Evolutionary conservation across 2,797 vertebrate species (phyloP), one percentile per base, ranked within the genome.

Genomic region (Neosilurus mollespiculum): DNA sequence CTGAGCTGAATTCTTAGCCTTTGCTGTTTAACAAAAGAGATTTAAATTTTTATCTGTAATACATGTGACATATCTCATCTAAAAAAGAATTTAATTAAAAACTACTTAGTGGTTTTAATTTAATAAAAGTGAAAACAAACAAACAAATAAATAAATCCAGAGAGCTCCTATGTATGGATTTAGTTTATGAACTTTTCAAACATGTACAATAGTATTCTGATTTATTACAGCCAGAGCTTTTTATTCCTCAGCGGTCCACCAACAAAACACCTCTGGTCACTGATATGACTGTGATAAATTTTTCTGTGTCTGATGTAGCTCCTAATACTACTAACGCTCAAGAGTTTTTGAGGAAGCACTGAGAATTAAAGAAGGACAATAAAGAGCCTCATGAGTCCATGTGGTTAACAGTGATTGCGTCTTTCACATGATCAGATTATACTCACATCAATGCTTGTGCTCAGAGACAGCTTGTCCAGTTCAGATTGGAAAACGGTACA

Each of bases 391-490:
- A 37, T 34, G 58, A 81, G 59, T 66, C 61, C 59, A 71, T 7
- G 49, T 11, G 62, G 62, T 59, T 34, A 83, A 70, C 75, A 71
- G 20, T 81, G 30, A 70, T 78, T 64, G 15, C 9, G 62, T 82
- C 49, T 72, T 83, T 30, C 69, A 54, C 62, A 86, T 53, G 49
- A 83, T 66, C 64, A 83, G 59, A 75, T 86, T 87, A 62, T 65
- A 85, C 94, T 93, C 83, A 3, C 91, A 53, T 85, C 86, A 81
- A 95, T 88, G 86, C 91, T 83, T 72, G 84, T 1, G 0, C 87
- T 86, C 87, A 94, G 20, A 1, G 53, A 20, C 0, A 95, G 88
- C 6, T 73, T 43, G 0, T 80, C 0, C 11, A 94, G 70, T 59
- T 88, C 76, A 1, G 80, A 11, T 54, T 3, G 43, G 11, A 88